Evolutionary conservation across 2,888 invertebrate species (phyloP).

Genomic region (Adelognathus sp.): DNA sequence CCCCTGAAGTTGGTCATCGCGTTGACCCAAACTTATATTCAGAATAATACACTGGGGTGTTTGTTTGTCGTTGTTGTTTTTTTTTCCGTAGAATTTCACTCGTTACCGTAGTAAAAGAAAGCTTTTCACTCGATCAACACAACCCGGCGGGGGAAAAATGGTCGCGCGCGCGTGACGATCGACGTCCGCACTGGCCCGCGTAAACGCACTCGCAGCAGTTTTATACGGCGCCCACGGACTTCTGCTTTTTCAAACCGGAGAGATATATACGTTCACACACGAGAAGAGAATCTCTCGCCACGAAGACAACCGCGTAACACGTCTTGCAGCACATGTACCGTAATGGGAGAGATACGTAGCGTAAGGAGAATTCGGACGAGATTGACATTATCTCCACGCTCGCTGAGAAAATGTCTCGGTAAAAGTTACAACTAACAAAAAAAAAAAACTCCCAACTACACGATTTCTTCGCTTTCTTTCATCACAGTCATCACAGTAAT

Average conservation of each 20-base stretch:
- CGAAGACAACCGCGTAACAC: background rate
- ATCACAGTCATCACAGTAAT: no score
- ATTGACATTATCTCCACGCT: background rate
- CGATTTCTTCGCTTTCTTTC: no score
- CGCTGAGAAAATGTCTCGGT: no score
- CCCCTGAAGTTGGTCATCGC: constrained; percentile 53
- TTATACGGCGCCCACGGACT: constrained; percentile 80
- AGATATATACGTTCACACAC: constrained; percentile 35
- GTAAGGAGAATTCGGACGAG: constrained; percentile 20
- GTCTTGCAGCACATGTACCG: constrained; percentile 23
- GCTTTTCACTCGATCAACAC: constrained; percentile 38
- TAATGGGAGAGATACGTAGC: constrained; percentile 37
- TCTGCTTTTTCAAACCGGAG: constrained; percentile 53
- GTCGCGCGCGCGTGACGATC: constrained; percentile 65
- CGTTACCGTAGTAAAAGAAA: background rate
- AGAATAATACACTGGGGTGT: no score
- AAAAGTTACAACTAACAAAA: no score
- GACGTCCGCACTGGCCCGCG: constrained; percentile 72
- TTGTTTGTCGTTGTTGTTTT: background rate
- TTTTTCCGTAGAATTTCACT: no score
- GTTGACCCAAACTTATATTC: background rate
- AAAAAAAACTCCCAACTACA: no score
- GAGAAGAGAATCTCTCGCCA: constrained; percentile 29
- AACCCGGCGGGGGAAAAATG: constrained; percentile 48
- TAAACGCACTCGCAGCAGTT: constrained; percentile 73